Evolutionary conservation across 2,113 vertebrate species (phyloP).

Genomic region (Pungitius pungitius): DNA sequence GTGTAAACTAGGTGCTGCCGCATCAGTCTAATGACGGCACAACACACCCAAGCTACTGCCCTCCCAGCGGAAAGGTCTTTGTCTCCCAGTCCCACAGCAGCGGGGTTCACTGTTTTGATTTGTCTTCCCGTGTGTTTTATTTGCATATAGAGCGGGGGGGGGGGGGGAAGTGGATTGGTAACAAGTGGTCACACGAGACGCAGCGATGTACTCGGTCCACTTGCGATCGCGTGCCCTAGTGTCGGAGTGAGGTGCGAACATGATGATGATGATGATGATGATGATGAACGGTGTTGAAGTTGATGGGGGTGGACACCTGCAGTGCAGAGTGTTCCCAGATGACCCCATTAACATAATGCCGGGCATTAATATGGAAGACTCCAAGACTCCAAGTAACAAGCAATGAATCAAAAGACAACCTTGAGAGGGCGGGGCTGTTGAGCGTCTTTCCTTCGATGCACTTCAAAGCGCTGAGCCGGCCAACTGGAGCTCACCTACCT

Average conservation of each 20-base stretch:
- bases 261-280: slow-evolving; percentile 14
- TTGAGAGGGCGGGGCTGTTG: slow-evolving; percentile 29
- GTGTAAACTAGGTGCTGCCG: background rate
- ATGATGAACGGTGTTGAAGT: slow-evolving; percentile 23
- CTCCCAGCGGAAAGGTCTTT: background rate
- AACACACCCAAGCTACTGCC: too few species aligned
- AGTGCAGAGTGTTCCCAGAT: slow-evolving; percentile 31
- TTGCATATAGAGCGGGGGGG: background rate
- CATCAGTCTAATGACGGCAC: background rate
- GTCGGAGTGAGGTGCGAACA: background rate
- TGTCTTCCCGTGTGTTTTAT: background rate
- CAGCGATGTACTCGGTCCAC: background rate
- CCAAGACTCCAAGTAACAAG: slow-evolving; percentile 13
- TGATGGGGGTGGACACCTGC: slow-evolving; percentile 39
- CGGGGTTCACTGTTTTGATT: background rate
- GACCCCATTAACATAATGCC: slow-evolving; percentile 39
- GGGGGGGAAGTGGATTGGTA: background rate
- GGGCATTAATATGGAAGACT: slow-evolving; percentile 54
- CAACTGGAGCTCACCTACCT: slow-evolving; percentile 19
- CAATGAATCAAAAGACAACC: slow-evolving; percentile 46
- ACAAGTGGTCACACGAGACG: background rate
- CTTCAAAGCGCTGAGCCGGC: slow-evolving; percentile 20
- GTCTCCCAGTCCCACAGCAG: background rate
- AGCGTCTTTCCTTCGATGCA: slow-evolving; percentile 16
- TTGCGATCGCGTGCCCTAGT: background rate